Percentiles rank a stretch among this genome's conserved stretches.
phyloP scores from a whole-genome alignment of 2,888 invertebrate species.

The Teinopalpus imperialis region DNA sequence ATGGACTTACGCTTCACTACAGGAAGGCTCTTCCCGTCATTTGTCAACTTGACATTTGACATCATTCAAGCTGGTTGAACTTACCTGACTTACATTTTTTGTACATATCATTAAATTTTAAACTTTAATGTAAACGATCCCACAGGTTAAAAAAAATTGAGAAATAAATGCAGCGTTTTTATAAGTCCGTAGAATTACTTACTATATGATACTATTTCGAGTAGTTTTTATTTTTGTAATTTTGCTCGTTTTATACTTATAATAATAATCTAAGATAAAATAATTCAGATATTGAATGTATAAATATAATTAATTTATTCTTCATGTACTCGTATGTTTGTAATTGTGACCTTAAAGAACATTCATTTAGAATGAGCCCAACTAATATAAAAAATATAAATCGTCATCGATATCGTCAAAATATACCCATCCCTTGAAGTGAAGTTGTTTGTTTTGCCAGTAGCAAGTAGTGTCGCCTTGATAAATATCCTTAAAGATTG shows the following conservation, averaged over 20 bases:
- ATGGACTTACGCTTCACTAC: slow-evolving; percentile 62
- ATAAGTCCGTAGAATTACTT: too few relatives aligned
- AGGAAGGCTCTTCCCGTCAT: slow-evolving; percentile 71
- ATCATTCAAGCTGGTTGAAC: slow-evolving; percentile 65
- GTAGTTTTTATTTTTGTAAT: too few relatives aligned
- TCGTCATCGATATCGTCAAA: slow-evolving; percentile 32
- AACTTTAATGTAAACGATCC: slow-evolving; percentile 6
- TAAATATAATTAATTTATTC: too few relatives aligned
- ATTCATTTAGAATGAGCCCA: too few relatives aligned
- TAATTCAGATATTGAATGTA: too few relatives aligned
- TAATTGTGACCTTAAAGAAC: too few relatives aligned
- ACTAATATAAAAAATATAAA: background rate
- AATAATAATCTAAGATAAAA: too few relatives aligned
- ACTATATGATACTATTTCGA: too few relatives aligned
- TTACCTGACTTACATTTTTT: slow-evolving; percentile 48
- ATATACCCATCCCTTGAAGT: slow-evolving; percentile 58
- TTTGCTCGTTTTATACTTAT: too few relatives aligned
- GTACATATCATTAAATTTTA: slow-evolving; percentile 28
- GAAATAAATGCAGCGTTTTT: background rate
- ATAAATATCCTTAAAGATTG: slow-evolving; percentile 81
- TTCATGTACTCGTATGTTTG: too few relatives aligned
- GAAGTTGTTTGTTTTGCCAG: slow-evolving; percentile 76
- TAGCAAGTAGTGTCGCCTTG: slow-evolving; percentile 79
- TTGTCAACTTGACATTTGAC: slow-evolving; percentile 77
- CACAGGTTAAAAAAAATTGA: slow-evolving; percentile 1